Evolutionary conservation across 2,113 vertebrate species (phyloP), one percentile per base, ranked within the genome.

Genomic region (Cinclus cinclus): DNA sequence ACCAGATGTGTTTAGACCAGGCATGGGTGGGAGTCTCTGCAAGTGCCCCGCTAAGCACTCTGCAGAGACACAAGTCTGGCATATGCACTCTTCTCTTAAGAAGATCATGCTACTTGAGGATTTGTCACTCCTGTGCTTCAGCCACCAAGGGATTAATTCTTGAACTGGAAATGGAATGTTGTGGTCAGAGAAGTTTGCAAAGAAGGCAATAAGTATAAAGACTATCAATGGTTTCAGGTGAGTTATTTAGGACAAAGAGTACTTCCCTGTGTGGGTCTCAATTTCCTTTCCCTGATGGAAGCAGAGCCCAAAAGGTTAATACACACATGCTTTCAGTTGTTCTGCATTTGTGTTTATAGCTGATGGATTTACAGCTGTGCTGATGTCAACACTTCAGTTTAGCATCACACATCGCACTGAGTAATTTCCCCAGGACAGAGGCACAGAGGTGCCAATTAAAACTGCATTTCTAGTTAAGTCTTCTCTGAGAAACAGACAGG

Each of bases 61-160:
- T 42, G 39, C 52, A 47, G 50, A 78, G 49, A 35, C 67, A 69
- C 68, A 53, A 28, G 42, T 80, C 90, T n/a, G 15, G 16, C 41
- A 65, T 17, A 50, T 6, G 11, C 22, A 83, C 42, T 87, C 83
- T 83, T 69, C 47, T 19, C 59, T 60, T 90, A 92, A 94, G 83
- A 90, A 71, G 81, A 89, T 93, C 35, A 47, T 37, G 41, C n/a
- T 46, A 7, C 74, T 65, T 78, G 62, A 90, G 64, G 87, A 94
- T 96, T 90, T 96, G 52, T 24, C 62, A 35, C 33, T 49, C 35
- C 47, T 39, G 46, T 83, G 74, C n/a, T 91, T 81, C 15, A 3
- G 60, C n/a, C 67, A 85, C n/a, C 39, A 25, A 37, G 69, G 46
- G 60, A 94, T 91, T 90, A 94, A 78, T 73, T 95, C 39, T 90